Percentiles rank a stretch among this genome's conserved stretches.
Conservation (phyloP, 1,140 invertebrate genomes). For the Alviniconcha marisindica region DNA sequence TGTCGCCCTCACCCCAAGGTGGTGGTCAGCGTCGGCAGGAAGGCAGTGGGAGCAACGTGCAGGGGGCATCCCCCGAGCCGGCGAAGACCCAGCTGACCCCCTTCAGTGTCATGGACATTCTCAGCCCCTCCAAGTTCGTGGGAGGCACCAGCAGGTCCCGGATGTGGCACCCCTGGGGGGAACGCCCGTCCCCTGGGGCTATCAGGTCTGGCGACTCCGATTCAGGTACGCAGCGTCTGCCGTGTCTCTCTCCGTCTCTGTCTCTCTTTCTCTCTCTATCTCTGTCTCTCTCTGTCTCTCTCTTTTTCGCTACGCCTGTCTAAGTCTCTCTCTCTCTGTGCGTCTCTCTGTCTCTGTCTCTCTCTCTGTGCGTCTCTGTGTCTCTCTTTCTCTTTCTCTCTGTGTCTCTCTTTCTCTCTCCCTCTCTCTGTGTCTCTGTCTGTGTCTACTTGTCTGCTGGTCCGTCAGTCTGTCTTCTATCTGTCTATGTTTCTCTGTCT, state of each 20-base stretch:
- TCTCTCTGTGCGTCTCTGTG: not conserved
- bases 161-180: slow-evolving; percentile 54
- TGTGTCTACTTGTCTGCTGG: no score
- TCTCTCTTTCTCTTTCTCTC: no score
- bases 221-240: not conserved
- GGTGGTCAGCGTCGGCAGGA: not conserved
- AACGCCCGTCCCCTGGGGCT: slow-evolving; percentile 35
- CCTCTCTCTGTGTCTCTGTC: no score
- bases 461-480: no score
- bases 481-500: not conserved
- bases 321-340: not conserved
- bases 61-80: slow-evolving; percentile 18
- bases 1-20: not conserved
- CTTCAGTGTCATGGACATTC: slow-evolving; percentile 61
- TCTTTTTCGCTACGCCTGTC: no score
- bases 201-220: slow-evolving; percentile 37
- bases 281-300: no score
- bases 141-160: slow-evolving; percentile 43
- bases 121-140: slow-evolving; percentile 57
- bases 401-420: no score
- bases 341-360: not conserved
- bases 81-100: slow-evolving; percentile 42
- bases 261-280: no score
- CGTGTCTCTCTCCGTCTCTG: not conserved
- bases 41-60: not conserved